Evolutionary conservation across 2,797 vertebrate species (phyloP).

Genomic region (Jordanella pulchra): DNA sequence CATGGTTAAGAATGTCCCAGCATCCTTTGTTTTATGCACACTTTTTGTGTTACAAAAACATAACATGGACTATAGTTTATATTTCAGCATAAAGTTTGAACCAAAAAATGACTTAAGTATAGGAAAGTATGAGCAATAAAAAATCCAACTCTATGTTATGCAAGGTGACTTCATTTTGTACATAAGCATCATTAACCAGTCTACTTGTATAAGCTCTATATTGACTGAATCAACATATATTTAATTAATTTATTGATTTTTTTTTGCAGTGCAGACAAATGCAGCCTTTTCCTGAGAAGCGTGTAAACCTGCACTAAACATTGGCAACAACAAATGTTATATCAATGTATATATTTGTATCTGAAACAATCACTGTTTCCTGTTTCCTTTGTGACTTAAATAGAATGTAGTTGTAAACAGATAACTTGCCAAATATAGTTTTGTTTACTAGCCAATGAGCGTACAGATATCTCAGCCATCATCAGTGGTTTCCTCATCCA

Average conservation of each 20-base stretch:
- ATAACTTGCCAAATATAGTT: constrained; percentile 30
- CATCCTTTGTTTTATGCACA: not conserved
- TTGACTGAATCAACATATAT: not conserved
- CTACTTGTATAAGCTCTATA: not conserved
- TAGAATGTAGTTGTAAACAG: constrained; percentile 14
- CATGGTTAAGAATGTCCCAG: not conserved
- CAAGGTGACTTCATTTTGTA: not conserved
- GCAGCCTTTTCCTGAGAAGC: not conserved
- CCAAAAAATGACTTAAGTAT: not conserved
- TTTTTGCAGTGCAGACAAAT: not conserved
- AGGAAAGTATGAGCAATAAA: not conserved
- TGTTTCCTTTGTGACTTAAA: constrained; percentile 8
- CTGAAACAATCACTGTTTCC: not conserved
- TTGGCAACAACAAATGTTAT: not conserved
- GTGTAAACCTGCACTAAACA: not conserved
- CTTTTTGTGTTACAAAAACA: not conserved
- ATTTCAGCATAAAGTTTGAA: not conserved
- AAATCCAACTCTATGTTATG: not conserved
- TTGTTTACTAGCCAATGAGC: constrained; percentile 26
- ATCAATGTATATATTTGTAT: not conserved
- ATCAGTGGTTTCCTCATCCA: constrained; percentile 32
- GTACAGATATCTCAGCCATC: constrained; percentile 22
- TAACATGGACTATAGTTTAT: not conserved
- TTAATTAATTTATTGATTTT: not conserved
- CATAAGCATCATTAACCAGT: not conserved